phyloP scores from a whole-genome alignment of 1,140 invertebrate species.

The Chelonus insularis region DNA sequence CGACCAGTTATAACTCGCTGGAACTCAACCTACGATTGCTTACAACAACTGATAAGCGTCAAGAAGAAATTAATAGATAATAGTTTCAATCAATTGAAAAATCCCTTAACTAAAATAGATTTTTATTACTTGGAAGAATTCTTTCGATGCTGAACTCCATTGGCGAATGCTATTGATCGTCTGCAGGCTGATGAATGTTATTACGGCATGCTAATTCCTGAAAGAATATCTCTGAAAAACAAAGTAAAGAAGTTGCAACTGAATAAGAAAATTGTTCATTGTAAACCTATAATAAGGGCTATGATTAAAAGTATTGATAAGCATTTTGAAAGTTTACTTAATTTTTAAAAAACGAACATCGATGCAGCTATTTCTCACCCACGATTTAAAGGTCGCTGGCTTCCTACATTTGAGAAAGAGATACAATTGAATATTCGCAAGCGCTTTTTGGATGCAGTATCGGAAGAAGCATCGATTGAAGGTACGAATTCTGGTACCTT shows the following conservation, averaged over 20 bases:
- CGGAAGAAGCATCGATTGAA: not conserved
- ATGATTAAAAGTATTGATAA: not conserved
- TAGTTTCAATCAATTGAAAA: not conserved
- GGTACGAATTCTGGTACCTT: not conserved
- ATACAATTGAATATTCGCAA: not conserved
- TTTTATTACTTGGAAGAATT: slow-evolving; percentile 25
- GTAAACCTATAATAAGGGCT: not conserved
- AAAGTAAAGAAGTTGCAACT: not conserved
- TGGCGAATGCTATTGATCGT: slow-evolving; percentile 23
- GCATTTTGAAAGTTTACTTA: slow-evolving; percentile 1
- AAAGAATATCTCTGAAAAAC: slow-evolving; percentile 3
- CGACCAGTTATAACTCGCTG: slow-evolving; percentile 31
- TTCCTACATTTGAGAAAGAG: not conserved
- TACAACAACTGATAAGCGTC: slow-evolving; percentile 19
- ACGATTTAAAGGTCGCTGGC: slow-evolving; percentile 17
- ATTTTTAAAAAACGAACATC: not conserved
- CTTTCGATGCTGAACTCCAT: slow-evolving; percentile 1
- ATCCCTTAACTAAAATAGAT: not conserved
- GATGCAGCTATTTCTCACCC: slow-evolving; percentile 15
- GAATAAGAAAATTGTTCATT: not conserved
- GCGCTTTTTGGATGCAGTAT: not conserved
- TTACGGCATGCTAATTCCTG: slow-evolving; percentile 25
- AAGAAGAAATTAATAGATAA: slow-evolving; percentile 9
- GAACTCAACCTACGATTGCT: slow-evolving; percentile 32
- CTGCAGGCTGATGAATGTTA: slow-evolving; percentile 23